Percentiles rank a stretch among this genome's conserved stretches.
Conservation (phyloP, 37 sponge, comb jelly and placozoan species). For the Dysidea cf. avara region DNA sequence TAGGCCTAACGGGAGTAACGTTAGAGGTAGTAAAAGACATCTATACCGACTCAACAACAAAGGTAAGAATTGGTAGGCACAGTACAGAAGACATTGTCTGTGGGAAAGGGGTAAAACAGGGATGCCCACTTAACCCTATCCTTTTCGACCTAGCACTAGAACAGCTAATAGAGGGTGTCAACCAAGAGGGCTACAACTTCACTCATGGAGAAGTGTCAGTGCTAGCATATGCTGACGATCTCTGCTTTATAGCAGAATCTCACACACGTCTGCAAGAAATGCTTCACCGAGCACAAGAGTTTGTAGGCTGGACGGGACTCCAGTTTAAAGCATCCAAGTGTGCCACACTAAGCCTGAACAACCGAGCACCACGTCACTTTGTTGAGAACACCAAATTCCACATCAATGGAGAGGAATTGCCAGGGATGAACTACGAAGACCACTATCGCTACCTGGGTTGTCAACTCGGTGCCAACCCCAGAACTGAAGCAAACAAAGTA, state of each 20-base stretch:
- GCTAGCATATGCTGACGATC: no score
- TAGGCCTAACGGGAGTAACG: constrained; percentile 4
- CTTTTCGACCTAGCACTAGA: constrained; percentile 30
- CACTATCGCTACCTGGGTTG: constrained; percentile 38
- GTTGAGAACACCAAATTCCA: background rate
- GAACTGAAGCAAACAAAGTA: background rate
- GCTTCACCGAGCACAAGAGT: background rate
- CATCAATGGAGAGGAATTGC: background rate
- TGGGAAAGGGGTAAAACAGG: background rate
- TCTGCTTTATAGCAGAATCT: no score
- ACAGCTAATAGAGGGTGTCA: constrained; percentile 4
- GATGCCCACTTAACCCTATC: constrained; percentile 19
- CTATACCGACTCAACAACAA: constrained; percentile 4
- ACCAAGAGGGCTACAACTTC: background rate
- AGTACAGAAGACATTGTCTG: constrained; percentile 1
- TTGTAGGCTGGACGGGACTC: constrained; percentile 16
- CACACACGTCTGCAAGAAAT: constrained; percentile 3
- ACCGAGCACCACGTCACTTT: background rate
- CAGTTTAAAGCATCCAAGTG: no score
- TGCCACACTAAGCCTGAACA: constrained; percentile 12
- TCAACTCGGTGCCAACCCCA: background rate
- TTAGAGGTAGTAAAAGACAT: constrained; percentile 17
- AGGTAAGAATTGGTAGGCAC: background rate
- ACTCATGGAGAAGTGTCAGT: no score
- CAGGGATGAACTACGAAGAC: constrained; percentile 18